Percentiles rank a stretch among this genome's conserved stretches.
phyloP scores from a whole-genome alignment of 2,113 vertebrate species.

The Rissa tridactyla region DNA sequence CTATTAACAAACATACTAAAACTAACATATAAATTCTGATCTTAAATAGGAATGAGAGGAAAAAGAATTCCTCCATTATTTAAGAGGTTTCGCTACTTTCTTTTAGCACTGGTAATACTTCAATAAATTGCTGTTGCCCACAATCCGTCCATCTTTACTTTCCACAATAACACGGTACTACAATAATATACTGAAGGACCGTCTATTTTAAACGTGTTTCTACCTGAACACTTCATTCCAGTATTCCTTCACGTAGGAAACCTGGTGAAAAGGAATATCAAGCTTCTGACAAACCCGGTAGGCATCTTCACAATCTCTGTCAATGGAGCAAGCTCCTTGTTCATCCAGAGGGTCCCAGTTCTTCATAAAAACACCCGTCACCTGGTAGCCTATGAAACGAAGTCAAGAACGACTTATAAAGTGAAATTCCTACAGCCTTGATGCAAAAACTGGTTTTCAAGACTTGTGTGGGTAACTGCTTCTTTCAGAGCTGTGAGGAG shows the following conservation, averaged over 20 bases:
- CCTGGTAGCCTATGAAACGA: conserved; percentile 81
- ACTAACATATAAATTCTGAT: background rate
- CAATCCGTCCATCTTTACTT: background rate
- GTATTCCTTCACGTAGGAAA: conserved; percentile 94
- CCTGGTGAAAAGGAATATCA: conserved; percentile 91
- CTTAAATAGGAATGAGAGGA: background rate
- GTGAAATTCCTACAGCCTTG: background rate
- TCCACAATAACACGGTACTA: fast-evolving
- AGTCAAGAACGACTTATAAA: background rate
- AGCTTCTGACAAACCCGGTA: conserved; percentile 84
- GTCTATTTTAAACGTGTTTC: background rate
- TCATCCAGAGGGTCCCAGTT: conserved; percentile 96
- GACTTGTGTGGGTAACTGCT: fast-evolving
- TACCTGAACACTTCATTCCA: conserved; percentile 98
- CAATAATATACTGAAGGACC: fast-evolving
- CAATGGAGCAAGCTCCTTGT: conserved; percentile 78
- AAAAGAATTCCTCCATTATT: background rate
- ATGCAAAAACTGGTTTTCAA: background rate
- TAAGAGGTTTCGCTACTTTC: background rate
- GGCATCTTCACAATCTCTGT: conserved; percentile 93
- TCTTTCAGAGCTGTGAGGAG: fast-evolving
- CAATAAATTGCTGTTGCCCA: background rate
- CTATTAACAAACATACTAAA: background rate
- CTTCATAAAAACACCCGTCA: conserved; percentile 94
- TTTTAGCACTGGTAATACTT: background rate